Conservation (phyloP, 1,140 invertebrate species). For the Ceratitis capitata region DNA sequence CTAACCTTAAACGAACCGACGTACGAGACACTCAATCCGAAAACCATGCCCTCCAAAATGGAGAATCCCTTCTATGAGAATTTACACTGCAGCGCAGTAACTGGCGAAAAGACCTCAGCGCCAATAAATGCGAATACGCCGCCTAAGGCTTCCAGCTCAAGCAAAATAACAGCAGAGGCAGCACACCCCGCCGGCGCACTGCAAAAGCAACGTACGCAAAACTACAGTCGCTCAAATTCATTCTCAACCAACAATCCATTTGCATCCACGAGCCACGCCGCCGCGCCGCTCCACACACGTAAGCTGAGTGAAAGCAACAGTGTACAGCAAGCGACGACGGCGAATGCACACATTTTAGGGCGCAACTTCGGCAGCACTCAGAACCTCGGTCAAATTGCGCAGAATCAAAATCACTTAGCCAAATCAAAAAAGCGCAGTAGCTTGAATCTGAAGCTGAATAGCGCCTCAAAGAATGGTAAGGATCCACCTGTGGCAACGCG, state of each 20-base stretch:
- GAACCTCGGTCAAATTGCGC: conserved; percentile 55
- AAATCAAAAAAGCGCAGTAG: conserved; percentile 63
- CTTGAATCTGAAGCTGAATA: conserved; percentile 55
- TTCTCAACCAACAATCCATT: conserved; percentile 59
- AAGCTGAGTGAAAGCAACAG: conserved; percentile 49
- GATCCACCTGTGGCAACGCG: conserved; percentile 48
- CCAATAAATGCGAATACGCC: not conserved
- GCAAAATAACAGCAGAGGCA: conserved; percentile 23
- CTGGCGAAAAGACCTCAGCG: conserved; percentile 39
- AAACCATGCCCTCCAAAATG: conserved; percentile 40
- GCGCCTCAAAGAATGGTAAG: conserved; percentile 50
- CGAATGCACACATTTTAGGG: conserved; percentile 1
- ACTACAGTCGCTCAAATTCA: conserved; percentile 57
- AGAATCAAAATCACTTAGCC: conserved; percentile 49
- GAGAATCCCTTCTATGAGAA: conserved; percentile 54
- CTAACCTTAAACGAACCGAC: conserved; percentile 61
- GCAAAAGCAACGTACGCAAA: not conserved
- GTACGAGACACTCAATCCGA: conserved; percentile 61
- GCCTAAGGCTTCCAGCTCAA: not conserved
- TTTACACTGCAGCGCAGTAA: conserved; percentile 47
- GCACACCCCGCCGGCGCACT: not conserved
- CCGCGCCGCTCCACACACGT: conserved; percentile 50
- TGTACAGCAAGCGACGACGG: not conserved
- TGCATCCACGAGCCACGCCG: conserved; percentile 41
- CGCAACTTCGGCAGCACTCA: conserved; percentile 62